A percentile compares a stretch with the other conserved stretches of the same genome.
phyloP scores from a whole-genome alignment of 2,113 vertebrate species.

The Mystacornis crossleyi region DNA sequence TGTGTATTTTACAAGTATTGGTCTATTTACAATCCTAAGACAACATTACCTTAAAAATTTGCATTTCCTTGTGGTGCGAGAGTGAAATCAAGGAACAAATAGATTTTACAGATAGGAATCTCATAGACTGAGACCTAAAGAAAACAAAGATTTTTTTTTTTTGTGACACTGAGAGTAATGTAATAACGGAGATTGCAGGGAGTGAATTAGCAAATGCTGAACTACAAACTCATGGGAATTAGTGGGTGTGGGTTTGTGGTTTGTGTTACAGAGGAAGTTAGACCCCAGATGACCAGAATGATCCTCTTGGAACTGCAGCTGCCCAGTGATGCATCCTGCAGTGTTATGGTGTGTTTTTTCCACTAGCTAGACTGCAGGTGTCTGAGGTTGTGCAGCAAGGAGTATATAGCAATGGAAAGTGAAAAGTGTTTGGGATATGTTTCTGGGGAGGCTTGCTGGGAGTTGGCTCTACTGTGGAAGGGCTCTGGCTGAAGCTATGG shows the following conservation, averaged over 20 bases:
- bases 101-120: neutral
- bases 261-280: neutral
- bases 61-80: neutral
- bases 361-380: neutral
- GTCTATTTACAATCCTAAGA: neutral
- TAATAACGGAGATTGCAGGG: neutral
- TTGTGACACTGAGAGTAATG: neutral
- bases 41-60: neutral
- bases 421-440: neutral
- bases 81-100: neutral
- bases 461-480: neutral
- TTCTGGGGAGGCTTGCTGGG: neutral
- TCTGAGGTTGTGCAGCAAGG: neutral
- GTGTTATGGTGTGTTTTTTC: neutral
- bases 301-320: neutral
- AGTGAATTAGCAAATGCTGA: neutral
- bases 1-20: neutral
- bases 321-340: neutral
- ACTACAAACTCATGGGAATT: neutral
- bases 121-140: neutral
- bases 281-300: slow-evolving; percentile 21
- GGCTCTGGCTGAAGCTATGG: neutral
- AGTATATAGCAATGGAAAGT: neutral
- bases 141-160: neutral
- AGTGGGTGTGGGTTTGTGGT: neutral